A percentile compares a stretch with the other conserved stretches of the same genome.
Conservation (phyloP, 2,113 vertebrate genomes). For the Lontra canadensis region DNA sequence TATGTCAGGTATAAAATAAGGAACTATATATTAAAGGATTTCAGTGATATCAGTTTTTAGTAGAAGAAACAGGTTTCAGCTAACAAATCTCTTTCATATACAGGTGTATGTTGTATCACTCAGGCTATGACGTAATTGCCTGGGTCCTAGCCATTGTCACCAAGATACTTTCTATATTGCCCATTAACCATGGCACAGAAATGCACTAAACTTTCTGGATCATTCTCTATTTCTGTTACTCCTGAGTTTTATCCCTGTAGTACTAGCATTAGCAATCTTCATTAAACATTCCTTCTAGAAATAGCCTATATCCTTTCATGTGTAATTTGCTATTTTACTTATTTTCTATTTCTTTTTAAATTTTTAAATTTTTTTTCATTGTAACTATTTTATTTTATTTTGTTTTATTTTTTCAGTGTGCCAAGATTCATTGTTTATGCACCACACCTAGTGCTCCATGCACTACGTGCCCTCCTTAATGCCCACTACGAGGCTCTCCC, state of each 20-base stretch:
- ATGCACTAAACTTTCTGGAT: background rate
- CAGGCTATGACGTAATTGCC: background rate
- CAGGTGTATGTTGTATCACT: background rate
- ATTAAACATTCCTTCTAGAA: conserved; percentile 20
- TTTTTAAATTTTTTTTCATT: too few species aligned
- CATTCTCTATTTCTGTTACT: background rate
- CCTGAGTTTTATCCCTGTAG: background rate
- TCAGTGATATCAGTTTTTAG: background rate
- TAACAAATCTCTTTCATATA: background rate
- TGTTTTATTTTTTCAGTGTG: too few species aligned
- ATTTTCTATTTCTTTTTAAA: background rate
- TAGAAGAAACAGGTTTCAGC: background rate
- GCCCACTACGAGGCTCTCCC: too few species aligned
- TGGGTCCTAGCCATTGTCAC: background rate
- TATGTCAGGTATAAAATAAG: background rate
- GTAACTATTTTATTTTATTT: too few species aligned
- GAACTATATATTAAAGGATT: background rate
- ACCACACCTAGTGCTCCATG: too few species aligned
- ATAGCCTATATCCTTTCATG: background rate
- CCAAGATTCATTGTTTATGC: too few species aligned
- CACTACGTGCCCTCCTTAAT: too few species aligned
- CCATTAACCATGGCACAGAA: background rate
- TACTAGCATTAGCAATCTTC: background rate
- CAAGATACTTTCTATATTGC: background rate
- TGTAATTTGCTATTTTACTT: conserved; percentile 17